These are phyloP conservation scores for Drosophila neocordata DNA, from an alignment of 1,140 invertebrate species.

Conservation along the genomic window DNA sequence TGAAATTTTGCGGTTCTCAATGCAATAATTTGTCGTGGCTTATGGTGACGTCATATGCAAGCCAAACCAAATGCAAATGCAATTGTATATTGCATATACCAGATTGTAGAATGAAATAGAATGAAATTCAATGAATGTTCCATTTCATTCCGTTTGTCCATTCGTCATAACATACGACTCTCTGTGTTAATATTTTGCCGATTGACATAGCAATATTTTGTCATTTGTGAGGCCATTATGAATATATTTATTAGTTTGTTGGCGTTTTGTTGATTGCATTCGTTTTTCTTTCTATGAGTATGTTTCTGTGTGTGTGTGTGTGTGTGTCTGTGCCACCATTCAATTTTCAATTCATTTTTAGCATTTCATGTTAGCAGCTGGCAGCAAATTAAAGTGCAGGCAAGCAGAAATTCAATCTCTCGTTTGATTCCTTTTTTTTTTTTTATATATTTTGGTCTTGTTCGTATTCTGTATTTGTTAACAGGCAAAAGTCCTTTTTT, in stretches of 20 bases:
- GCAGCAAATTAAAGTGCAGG: slow-evolving; percentile 78
- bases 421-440: slow-evolving; percentile 58
- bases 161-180: slow-evolving; percentile 11
- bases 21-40: slow-evolving; percentile 77
- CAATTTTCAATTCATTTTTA: slow-evolving; percentile 76
- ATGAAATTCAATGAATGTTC: slow-evolving; percentile 9
- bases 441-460: slow-evolving; percentile 27
- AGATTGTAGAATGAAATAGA: slow-evolving; percentile 29
- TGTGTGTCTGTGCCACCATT: slow-evolving; percentile 32
- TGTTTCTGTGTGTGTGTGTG: neutral
- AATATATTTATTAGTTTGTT: slow-evolving; percentile 76
- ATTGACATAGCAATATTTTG: slow-evolving; percentile 77
- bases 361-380: slow-evolving; percentile 66
- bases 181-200: slow-evolving; percentile 75
- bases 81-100: no score
- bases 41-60: slow-evolving; percentile 33
- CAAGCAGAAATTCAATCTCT: slow-evolving; percentile 81
- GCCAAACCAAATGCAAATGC: slow-evolving; percentile 32
- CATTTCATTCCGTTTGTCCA: slow-evolving; percentile 16
- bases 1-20: slow-evolving; percentile 74
- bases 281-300: slow-evolving; percentile 31
- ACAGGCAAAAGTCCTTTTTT: slow-evolving; percentile 57
- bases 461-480: slow-evolving; percentile 43
- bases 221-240: slow-evolving; percentile 75
- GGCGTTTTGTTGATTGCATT: slow-evolving; percentile 66